These are phyloP conservation scores for Harpalus rufipes DNA, from an alignment of 2,888 invertebrate genomes.

Conservation along the genomic window DNA sequence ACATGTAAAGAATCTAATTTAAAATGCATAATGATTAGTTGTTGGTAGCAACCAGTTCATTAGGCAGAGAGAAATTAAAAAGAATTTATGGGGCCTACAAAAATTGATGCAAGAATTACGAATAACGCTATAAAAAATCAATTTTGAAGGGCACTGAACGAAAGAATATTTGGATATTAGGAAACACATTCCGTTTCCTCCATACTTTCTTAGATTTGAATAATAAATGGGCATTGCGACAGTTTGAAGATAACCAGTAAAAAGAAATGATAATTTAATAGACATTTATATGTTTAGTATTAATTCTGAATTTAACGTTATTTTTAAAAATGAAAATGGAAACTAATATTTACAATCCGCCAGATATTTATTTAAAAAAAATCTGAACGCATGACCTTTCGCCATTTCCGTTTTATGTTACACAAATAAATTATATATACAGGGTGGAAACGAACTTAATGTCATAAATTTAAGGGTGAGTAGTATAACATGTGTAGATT, in stretches of 20 bases:
- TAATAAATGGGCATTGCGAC: background rate
- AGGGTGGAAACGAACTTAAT: too few relatives aligned
- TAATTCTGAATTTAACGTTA: background rate
- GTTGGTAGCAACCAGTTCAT: background rate
- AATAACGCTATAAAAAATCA: background rate
- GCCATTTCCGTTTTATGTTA: too few relatives aligned
- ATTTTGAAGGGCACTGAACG: background rate
- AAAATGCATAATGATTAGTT: background rate
- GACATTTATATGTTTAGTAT: background rate
- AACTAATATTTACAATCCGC: background rate
- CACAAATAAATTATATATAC: too few relatives aligned
- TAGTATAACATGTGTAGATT: too few relatives aligned
- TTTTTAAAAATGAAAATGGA: background rate
- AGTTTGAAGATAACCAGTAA: background rate
- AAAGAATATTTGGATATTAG: conserved; percentile 12
- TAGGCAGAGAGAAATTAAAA: background rate
- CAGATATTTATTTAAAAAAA: too few relatives aligned
- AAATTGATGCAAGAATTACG: background rate
- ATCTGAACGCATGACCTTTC: too few relatives aligned
- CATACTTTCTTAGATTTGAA: conserved; percentile 10
- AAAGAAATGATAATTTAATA: background rate
- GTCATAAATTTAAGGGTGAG: too few relatives aligned
- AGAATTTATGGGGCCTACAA: background rate
- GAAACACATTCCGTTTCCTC: conserved; percentile 32
- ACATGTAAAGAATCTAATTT: conserved; percentile 14